Percentiles rank a stretch among this genome's conserved stretches.
These are phyloP conservation scores for Melospiza georgiana DNA, from an alignment of 2,113 vertebrate genomes.

Conservation along the genomic window DNA sequence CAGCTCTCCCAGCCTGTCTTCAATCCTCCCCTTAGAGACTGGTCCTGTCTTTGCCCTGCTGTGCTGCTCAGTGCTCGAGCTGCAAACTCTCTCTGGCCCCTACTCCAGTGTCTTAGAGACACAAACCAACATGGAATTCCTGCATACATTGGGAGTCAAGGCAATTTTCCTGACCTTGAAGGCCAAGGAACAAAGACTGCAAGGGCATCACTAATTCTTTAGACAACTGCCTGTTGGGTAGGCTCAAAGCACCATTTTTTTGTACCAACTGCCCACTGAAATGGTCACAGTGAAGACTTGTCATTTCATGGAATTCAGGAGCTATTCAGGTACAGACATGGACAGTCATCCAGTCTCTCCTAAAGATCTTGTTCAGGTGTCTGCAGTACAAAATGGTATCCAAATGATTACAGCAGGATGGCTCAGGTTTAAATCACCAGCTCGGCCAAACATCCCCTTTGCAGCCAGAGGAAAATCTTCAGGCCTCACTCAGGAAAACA, in stretches of 20 bases:
- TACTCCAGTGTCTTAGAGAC: not conserved
- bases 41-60: not conserved
- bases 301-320: not conserved
- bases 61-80: not conserved
- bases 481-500: not conserved
- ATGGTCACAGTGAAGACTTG: not conserved
- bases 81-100: not conserved
- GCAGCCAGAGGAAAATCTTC: not conserved
- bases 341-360: not conserved
- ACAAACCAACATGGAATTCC: not conserved
- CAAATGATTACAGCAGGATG: not conserved
- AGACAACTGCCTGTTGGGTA: not conserved
- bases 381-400: not conserved
- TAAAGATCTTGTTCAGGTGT: not conserved
- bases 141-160: not conserved
- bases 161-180: not conserved
- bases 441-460: not conserved
- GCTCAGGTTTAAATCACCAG: not conserved
- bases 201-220: not conserved
- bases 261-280: not conserved
- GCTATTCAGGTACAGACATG: not conserved
- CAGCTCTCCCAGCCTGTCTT: not conserved
- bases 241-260: not conserved
- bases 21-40: no score
- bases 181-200: not conserved